Base-by-base conservation (phyloP, 2,113 vertebrate species). In the Malurus alboscapulatus region DNA sequence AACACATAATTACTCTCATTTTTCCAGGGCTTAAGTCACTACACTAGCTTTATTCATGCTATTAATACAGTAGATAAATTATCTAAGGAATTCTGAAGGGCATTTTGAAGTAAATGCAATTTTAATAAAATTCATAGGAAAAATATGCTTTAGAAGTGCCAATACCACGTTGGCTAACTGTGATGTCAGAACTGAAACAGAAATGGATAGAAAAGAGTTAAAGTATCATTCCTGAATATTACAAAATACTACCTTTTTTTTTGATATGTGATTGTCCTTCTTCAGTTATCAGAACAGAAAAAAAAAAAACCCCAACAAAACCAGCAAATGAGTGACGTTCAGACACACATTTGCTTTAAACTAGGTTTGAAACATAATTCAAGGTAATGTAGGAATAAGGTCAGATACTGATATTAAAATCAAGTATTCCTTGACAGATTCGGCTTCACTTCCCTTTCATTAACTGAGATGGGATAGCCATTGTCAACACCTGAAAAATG, bases 71-170 rank as follows among this genome's bases (percentile, higher is more conserved):
- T 51, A 32, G 22, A 17, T 36, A 72, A 84, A 93, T 66, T 34
- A 67, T 24, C 36, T 61, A 81, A 78, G 48, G 26, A 55, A 24
- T 84, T 81, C 57, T 44, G 44, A 65, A 36, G 29, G 27, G 29
- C 10, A 22, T 68, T 83, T 73, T 54, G 30, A 50, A 80, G 47
- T 53, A 51, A 76, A 77, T 26, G 17, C 11, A 84, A 36, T 8
- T 19, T 24, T 50, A 54, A 77, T 51, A 78, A 89, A 66, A 69
- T 58, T 55, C 7, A 1, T 11, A 34, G 19, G 12, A 74, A 80
- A 84, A 47, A 36, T 1, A 18, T 0, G 0, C 55, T 74, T 71
- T 38, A 17, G 30, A 55, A 69, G 12, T 9, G 19, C n/a, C 32
- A 36, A 32, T 67, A 42, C n/a, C 58, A 26, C 26, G 13, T 18